Base-by-base conservation (phyloP, 2,888 invertebrate genomes). In the Volucella inanis region DNA sequence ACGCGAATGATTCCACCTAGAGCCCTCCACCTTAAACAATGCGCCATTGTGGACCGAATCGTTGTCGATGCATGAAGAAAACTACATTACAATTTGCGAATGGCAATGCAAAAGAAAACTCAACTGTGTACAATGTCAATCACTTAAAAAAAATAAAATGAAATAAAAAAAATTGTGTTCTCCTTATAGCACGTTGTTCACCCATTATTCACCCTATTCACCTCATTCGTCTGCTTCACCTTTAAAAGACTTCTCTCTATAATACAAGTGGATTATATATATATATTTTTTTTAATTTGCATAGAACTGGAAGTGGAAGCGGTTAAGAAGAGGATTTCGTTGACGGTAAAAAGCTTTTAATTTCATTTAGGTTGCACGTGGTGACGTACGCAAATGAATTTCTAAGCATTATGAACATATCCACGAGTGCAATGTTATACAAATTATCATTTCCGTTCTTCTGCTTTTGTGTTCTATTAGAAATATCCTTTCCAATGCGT, bases 1-100 rank as follows among this genome's bases (percentile, higher is more conserved):
- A 88, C 87, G 87, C 88, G 88, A 89, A 89, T 89, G 89, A 89
- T 86, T 88, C 88, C 83, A 87, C 88, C 88, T 87, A 84, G 70
- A 87, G 79, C 80, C 62, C 54, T 72, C 87, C 88, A 88, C 87
- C 89, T 87, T 88, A 74, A 86, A 88, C 88, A 87, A 88, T 87
- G 88, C 87, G 61, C 75, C 57, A 81, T 68, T 81, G 57, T 72
- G 72, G 50, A 67, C 45, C 65, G 61, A 84, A 77, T 81, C 75
- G 65, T 76, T 52, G 61, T 57, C 76, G 62, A 62, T 81, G 59
- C 80, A 85, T 75, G 75, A 85, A 80, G 75, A 80, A 80, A 79
- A 71, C 75, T 81, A 81, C 47, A 72, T 70, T 81, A 81, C 47
- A 72, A 62, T 72, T 85, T 68, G 72, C 81, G 81, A 77, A 85